These are phyloP conservation scores for Argya squamiceps DNA, from an alignment of 2,797 vertebrate genomes.

Conservation along the genomic window DNA sequence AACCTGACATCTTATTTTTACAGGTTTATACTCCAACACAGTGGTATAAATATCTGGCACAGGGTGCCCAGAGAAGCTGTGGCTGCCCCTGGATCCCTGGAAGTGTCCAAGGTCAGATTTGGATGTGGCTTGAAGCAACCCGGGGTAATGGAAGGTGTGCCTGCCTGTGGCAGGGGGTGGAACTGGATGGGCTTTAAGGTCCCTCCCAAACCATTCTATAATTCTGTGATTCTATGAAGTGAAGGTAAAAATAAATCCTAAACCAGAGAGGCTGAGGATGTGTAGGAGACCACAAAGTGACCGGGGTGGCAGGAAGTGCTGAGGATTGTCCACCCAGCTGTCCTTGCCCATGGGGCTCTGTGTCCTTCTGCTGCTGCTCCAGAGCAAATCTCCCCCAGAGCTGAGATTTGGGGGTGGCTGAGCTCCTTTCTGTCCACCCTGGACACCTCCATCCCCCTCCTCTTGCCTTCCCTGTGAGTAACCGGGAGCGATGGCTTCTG, in stretches of 20 bases:
- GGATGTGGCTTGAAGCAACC: neutral
- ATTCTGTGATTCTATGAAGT: neutral
- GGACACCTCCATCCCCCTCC: neutral
- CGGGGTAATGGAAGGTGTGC: neutral
- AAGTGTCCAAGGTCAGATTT: neutral
- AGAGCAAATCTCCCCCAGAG: rapidly evolving
- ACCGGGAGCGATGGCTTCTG: neutral
- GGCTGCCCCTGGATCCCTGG: neutral
- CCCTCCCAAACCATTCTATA: neutral
- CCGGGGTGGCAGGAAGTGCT: rapidly evolving
- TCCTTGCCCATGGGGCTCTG: neutral
- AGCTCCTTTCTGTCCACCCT: neutral
- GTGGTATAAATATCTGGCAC: neutral
- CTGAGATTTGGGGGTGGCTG: neutral
- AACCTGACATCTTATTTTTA: rapidly evolving
- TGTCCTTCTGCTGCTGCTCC: neutral
- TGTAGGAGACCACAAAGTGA: neutral
- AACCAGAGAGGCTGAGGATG: neutral
- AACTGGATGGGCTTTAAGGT: neutral
- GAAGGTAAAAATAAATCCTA: neutral
- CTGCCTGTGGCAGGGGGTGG: neutral
- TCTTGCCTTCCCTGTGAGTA: neutral
- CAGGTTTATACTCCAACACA: rapidly evolving
- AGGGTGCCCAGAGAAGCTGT: neutral
- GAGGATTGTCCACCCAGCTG: neutral